Conservation (phyloP, 2,113 vertebrate genomes). For the Sinocyclocheilus anshuiensis region DNA sequence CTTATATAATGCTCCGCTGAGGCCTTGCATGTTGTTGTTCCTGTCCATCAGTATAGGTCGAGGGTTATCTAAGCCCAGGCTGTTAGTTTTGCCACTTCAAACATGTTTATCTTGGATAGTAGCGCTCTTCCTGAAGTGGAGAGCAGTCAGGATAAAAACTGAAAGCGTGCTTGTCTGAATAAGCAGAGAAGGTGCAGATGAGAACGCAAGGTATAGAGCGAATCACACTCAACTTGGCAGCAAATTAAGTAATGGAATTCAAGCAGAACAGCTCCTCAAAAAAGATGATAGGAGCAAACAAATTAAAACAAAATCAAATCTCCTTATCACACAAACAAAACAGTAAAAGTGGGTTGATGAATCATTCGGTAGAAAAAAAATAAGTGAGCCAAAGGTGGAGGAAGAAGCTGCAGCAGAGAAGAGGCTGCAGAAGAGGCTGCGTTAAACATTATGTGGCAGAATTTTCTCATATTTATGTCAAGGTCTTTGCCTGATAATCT, state of each 20-base stretch:
- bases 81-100: conserved; percentile 18
- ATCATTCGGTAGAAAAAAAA: conserved; percentile 9
- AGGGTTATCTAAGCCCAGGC: conserved; percentile 7
- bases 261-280: conserved; percentile 21
- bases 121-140: background rate
- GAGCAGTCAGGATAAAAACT: conserved; percentile 2
- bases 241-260: conserved; percentile 13
- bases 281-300: conserved; percentile 27
- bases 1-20: background rate
- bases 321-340: conserved; percentile 41
- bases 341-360: conserved; percentile 27
- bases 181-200: conserved; percentile 1
- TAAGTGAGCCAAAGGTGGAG: conserved; percentile 9
- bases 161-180: conserved; percentile 9
- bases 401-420: background rate
- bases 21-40: background rate
- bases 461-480: conserved; percentile 19
- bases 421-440: background rate
- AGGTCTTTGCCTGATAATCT: conserved; percentile 12
- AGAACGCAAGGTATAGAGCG: background rate
- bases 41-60: background rate
- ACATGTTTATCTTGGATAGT: conserved; percentile 20
- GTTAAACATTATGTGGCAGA: conserved; percentile 30
- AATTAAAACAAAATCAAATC: conserved; percentile 36
- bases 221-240: conserved; percentile 21